Evolutionary conservation across 1,140 invertebrate genomes (phyloP).

Genomic region (Spodoptera litura): DNA sequence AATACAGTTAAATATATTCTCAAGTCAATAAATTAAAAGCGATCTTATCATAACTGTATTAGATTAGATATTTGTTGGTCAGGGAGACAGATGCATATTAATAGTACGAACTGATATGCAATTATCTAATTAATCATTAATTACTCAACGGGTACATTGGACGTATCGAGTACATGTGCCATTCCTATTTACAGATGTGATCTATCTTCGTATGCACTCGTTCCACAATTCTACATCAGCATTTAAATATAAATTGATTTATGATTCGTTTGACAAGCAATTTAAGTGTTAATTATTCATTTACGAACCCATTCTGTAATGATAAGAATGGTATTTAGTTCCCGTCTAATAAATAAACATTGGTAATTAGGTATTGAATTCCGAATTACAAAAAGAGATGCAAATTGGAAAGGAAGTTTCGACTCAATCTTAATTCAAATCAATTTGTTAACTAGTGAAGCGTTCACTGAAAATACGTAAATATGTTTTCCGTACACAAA

Average conservation of each 20-base stretch:
- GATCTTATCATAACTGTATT: constrained; percentile 31
- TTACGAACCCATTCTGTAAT: no score
- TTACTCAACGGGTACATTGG: constrained; percentile 61
- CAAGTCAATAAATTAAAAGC: constrained; percentile 17
- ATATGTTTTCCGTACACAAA: constrained; percentile 1
- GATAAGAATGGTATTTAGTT: no score
- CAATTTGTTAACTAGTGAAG: not conserved
- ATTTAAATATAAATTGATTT: not conserved
- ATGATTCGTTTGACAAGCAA: not conserved
- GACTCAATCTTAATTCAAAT: not conserved
- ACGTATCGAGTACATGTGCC: constrained; percentile 32
- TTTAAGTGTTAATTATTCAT: no score
- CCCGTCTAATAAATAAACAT: no score
- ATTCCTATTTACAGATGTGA: constrained; percentile 29
- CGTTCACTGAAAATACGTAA: not conserved
- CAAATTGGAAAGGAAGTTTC: not conserved
- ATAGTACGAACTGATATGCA: constrained; percentile 70
- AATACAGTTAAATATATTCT: constrained; percentile 32
- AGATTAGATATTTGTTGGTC: not conserved
- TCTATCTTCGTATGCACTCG: not conserved
- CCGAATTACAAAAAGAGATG: no score
- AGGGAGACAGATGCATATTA: constrained; percentile 46
- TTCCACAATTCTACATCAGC: not conserved
- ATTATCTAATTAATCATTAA: constrained; percentile 80
- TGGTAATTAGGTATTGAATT: no score